These are phyloP conservation scores for Delia radicum DNA, from an alignment of 1,140 invertebrate genomes.

Conservation along the genomic window DNA sequence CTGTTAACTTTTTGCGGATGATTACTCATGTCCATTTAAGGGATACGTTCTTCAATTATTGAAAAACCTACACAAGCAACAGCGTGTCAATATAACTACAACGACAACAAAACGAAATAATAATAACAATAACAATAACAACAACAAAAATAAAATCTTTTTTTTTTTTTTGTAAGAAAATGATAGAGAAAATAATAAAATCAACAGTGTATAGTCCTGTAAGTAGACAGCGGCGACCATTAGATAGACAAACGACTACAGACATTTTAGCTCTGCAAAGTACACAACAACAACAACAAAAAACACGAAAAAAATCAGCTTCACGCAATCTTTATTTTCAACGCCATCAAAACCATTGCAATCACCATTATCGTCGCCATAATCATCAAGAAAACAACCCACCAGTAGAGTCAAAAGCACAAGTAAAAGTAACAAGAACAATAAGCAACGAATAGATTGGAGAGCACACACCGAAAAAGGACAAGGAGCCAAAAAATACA, in stretches of 20 bases:
- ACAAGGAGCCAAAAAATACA: background rate
- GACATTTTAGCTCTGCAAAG: background rate
- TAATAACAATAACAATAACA: background rate
- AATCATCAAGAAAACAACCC: constrained; percentile 56
- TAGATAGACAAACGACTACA: constrained; percentile 13
- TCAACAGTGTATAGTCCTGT: constrained; percentile 7
- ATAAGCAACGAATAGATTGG: background rate
- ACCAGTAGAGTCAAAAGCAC: constrained; percentile 42
- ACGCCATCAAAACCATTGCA: constrained; percentile 56
- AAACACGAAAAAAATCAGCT: constrained; percentile 41
- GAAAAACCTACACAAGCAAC: background rate
- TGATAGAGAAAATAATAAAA: background rate
- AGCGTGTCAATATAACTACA: background rate
- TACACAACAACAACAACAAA: background rate
- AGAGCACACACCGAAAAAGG: background rate
- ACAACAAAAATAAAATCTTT: background rate
- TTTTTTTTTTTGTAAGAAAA: background rate
- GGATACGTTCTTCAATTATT: background rate
- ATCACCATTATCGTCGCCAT: constrained; percentile 57
- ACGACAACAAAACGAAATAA: background rate
- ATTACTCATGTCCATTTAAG: background rate
- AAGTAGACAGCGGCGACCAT: background rate
- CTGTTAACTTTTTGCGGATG: no score
- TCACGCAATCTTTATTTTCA: constrained; percentile 56
- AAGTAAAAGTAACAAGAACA: constrained; percentile 16